Conservation (phyloP, 2,888 invertebrate genomes). For the Melitaea athalia region DNA sequence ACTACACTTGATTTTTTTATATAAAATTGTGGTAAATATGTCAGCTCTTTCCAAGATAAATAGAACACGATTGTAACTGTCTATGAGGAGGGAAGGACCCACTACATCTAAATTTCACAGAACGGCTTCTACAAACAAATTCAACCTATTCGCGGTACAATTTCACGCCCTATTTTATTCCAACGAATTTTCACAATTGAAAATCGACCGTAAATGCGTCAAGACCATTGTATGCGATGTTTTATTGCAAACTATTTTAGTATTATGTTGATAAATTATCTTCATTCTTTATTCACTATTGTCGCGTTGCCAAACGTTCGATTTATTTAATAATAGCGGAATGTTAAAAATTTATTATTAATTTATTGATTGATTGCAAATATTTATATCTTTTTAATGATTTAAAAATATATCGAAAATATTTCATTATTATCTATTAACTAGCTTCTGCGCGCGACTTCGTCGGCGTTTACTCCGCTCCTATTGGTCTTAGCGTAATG, state of each 20-base stretch:
- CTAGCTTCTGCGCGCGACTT: no score
- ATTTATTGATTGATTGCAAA: neutral
- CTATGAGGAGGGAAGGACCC: slow-evolving; percentile 54
- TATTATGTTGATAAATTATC: slow-evolving; percentile 64
- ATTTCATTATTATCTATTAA: no score
- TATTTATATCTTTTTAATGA: neutral
- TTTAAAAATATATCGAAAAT: no score
- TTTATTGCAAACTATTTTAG: slow-evolving; percentile 68
- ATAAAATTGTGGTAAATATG: slow-evolving; percentile 10
- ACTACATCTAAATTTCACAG: slow-evolving; percentile 67
- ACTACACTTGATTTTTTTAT: neutral
- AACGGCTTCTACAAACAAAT: slow-evolving; percentile 73
- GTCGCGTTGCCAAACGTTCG: slow-evolving; percentile 44
- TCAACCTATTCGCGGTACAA: slow-evolving; percentile 69
- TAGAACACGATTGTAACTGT: slow-evolving; percentile 44
- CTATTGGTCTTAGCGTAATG: no score
- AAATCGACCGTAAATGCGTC: slow-evolving; percentile 63
- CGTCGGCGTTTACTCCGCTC: no score
- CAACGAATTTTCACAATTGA: slow-evolving; percentile 71
- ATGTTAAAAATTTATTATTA: slow-evolving; percentile 1
- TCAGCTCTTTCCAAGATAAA: slow-evolving; percentile 24
- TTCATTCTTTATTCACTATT: slow-evolving; percentile 67
- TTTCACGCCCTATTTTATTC: slow-evolving; percentile 79
- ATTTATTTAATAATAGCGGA: slow-evolving; percentile 26
- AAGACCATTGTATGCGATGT: slow-evolving; percentile 61